phyloP scores from a whole-genome alignment of 2,888 invertebrate genomes.

The Lasioglossum marginatum region DNA sequence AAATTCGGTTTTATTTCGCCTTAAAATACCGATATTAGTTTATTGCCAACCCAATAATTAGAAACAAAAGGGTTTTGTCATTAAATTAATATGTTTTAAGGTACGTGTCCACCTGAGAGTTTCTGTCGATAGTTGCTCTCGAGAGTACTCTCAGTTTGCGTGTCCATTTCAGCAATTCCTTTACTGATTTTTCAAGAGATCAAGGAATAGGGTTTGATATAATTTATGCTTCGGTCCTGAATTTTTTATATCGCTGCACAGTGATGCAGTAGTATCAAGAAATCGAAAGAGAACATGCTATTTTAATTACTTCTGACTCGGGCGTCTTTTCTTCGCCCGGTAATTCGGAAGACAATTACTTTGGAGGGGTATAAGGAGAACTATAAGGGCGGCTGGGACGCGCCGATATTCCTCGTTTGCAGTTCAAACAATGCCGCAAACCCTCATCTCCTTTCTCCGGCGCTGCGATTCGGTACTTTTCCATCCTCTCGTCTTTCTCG shows the following conservation, averaged over 20 bases:
- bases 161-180: too few species aligned
- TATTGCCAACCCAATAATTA: too few species aligned
- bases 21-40: too few species aligned
- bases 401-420: conserved; percentile 62
- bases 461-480: conserved; percentile 46
- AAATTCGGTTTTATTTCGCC: too few species aligned
- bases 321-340: conserved; percentile 17
- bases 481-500: conserved; percentile 17
- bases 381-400: conserved; percentile 32
- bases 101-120: too few species aligned
- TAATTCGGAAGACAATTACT: conserved; percentile 54
- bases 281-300: background rate
- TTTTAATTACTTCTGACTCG: conserved; percentile 40
- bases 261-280: background rate
- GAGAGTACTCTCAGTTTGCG: too few species aligned
- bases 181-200: too few species aligned
- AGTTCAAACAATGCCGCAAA: conserved; percentile 62
- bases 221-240: too few species aligned
- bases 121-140: too few species aligned
- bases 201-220: too few species aligned
- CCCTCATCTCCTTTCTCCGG: conserved; percentile 52
- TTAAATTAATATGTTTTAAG: background rate
- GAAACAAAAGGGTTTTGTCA: background rate
- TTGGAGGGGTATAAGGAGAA: background rate
- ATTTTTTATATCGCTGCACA: too few species aligned